Evolutionary conservation across 2,113 vertebrate genomes (phyloP).

Genomic region (Chionomys nivalis): DNA sequence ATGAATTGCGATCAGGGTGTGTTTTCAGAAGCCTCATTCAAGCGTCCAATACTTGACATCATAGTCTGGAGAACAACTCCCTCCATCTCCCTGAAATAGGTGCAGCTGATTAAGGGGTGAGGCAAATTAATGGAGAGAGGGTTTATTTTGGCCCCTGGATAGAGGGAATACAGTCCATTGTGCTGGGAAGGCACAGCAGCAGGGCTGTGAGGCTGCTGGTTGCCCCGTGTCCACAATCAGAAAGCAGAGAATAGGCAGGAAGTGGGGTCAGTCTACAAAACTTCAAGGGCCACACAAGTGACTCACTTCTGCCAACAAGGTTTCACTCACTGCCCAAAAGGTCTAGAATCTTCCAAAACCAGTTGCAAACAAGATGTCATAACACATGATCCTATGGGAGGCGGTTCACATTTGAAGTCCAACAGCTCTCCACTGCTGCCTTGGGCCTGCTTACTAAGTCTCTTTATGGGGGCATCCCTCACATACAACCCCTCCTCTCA

Average conservation of each 20-base stretch:
- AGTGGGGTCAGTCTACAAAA: not conserved
- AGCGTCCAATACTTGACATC: not conserved
- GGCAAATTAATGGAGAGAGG: not conserved
- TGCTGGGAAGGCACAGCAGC: not conserved
- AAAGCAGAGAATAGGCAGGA: not conserved
- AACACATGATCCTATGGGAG: not conserved
- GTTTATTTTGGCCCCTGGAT: not conserved
- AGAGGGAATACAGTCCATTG: not conserved
- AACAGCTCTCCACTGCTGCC: not conserved
- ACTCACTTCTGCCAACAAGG: not conserved
- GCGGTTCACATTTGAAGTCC: accelerated
- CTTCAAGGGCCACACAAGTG: not conserved
- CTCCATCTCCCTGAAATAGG: not conserved
- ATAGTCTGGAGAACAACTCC: not conserved
- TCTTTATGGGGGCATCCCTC: too few relatives aligned
- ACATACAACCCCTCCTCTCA: not conserved
- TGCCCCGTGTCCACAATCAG: not conserved
- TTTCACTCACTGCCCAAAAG: not conserved
- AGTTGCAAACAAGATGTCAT: not conserved
- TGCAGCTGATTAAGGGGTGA: not conserved
- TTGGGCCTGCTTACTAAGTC: not conserved
- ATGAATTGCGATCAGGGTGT: not conserved
- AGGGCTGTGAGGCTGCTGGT: not conserved
- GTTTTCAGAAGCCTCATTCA: not conserved
- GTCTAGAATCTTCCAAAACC: not conserved